Evolutionary conservation across 2,888 invertebrate genomes (phyloP).

Genomic region (Hipparchia sbordonii): DNA sequence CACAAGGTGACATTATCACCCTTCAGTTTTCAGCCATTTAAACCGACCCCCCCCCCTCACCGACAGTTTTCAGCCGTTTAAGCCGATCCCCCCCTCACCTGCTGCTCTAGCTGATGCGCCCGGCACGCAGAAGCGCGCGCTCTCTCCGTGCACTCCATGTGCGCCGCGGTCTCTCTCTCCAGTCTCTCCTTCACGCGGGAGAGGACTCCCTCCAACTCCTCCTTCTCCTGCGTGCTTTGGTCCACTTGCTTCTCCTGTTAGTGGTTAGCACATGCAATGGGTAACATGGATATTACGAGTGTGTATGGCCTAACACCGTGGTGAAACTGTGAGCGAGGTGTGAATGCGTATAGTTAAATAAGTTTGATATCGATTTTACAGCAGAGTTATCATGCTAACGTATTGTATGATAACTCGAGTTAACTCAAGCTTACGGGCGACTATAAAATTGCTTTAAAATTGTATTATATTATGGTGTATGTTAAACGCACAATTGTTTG

Average conservation of each 20-base stretch:
- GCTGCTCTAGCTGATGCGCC: conserved; percentile 85
- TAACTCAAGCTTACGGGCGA: too few relatives aligned
- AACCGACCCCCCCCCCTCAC: neutral
- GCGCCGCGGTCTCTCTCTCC: conserved; percentile 94
- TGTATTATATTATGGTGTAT: too few relatives aligned
- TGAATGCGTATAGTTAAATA: too few relatives aligned
- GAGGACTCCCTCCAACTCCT: conserved; percentile 93
- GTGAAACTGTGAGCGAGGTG: conserved; percentile 25
- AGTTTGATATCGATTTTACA: too few relatives aligned
- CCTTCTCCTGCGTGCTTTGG: conserved; percentile 94
- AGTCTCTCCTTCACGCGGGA: conserved; percentile 92
- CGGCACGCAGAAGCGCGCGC: conserved; percentile 81
- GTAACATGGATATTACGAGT: conserved; percentile 18
- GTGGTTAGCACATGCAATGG: conserved; percentile 48
- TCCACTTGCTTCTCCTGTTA: conserved; percentile 94
- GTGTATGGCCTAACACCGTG: conserved; percentile 22
- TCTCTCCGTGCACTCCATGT: conserved; percentile 92
- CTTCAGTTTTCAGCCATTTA: too few relatives aligned
- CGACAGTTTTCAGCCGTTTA: too few relatives aligned
- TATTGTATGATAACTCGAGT: too few relatives aligned
- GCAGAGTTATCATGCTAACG: too few relatives aligned
- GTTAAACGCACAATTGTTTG: too few relatives aligned
- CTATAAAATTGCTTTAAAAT: too few relatives aligned
- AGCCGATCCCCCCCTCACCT: conserved; percentile 50
- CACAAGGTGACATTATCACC: too few relatives aligned